Evolutionary conservation across 2,797 vertebrate species (phyloP).

Genomic region (Emys orbicularis): DNA sequence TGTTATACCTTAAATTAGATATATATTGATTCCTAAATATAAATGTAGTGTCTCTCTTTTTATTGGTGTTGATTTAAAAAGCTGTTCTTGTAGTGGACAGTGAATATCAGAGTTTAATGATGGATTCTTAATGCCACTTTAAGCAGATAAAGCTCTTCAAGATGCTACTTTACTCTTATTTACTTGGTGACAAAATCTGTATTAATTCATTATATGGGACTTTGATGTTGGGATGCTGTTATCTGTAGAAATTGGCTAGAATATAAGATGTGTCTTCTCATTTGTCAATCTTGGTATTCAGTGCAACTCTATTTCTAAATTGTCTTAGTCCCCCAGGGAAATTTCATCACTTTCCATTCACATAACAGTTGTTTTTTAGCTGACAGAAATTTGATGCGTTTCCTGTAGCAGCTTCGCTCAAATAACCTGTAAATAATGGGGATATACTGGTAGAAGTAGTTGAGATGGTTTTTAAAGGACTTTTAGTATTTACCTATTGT

Average conservation of each 20-base stretch:
- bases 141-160: neutral
- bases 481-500: constrained; percentile 1
- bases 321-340: neutral
- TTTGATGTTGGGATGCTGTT: constrained; percentile 26
- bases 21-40: neutral
- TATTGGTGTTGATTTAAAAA: neutral
- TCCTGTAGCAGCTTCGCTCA: constrained; percentile 25
- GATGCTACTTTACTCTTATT: constrained; percentile 14
- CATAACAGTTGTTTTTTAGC: constrained; percentile 22
- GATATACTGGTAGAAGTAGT: constrained; percentile 15
- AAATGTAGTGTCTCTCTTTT: neutral
- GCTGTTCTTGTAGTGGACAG: neutral
- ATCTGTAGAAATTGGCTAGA: constrained; percentile 12
- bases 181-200: constrained; percentile 34
- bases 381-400: constrained; percentile 52
- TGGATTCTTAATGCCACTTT: neutral
- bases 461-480: constrained; percentile 25
- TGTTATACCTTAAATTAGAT: neutral
- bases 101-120: constrained; percentile 15
- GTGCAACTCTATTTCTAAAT: constrained; percentile 38
- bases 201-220: constrained; percentile 26
- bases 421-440: constrained; percentile 47
- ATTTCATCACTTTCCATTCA: constrained; percentile 35
- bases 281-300: constrained; percentile 23
- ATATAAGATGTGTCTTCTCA: constrained; percentile 12